phyloP scores from a whole-genome alignment of 2,888 invertebrate genomes.

The Diaphora mendica region DNA sequence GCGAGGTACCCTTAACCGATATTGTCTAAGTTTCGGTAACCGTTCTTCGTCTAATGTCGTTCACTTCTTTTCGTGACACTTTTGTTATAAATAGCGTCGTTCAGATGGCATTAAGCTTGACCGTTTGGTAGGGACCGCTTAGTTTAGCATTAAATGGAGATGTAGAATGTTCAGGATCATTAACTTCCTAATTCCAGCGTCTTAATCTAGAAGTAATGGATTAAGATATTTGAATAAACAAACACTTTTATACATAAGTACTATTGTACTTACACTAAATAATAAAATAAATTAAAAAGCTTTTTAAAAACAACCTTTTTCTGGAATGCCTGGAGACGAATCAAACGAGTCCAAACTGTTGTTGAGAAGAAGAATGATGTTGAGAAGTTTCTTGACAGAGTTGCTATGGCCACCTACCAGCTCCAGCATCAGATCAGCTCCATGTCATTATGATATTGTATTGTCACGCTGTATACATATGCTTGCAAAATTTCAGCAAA shows the following conservation, averaged over 20 bases:
- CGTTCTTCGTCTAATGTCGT: conserved; percentile 23
- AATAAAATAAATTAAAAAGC: too few relatives aligned
- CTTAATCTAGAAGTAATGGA: conserved; percentile 15
- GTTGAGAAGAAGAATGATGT: too few relatives aligned
- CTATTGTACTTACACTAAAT: neutral
- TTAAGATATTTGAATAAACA: conserved; percentile 7
- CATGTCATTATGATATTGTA: too few relatives aligned
- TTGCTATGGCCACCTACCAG: too few relatives aligned
- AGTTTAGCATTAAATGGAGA: conserved; percentile 31
- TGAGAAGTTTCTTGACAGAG: too few relatives aligned
- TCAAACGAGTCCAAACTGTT: too few relatives aligned
- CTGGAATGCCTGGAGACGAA: too few relatives aligned
- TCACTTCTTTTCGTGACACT: conserved; percentile 35
- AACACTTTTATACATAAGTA: neutral
- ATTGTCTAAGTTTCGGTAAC: conserved; percentile 41
- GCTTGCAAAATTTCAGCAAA: too few relatives aligned
- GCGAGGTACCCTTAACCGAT: conserved; percentile 43
- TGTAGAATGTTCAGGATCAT: conserved; percentile 28
- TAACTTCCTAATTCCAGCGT: conserved; percentile 25
- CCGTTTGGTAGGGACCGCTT: conserved; percentile 22
- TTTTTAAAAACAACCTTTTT: too few relatives aligned
- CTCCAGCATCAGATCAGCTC: too few relatives aligned
- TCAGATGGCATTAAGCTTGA: conserved; percentile 31
- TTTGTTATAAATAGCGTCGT: conserved; percentile 37
- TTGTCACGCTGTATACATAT: too few relatives aligned